Evolutionary conservation across 2,797 vertebrate genomes (phyloP).

Genomic region (Aldrovandia affinis): DNA sequence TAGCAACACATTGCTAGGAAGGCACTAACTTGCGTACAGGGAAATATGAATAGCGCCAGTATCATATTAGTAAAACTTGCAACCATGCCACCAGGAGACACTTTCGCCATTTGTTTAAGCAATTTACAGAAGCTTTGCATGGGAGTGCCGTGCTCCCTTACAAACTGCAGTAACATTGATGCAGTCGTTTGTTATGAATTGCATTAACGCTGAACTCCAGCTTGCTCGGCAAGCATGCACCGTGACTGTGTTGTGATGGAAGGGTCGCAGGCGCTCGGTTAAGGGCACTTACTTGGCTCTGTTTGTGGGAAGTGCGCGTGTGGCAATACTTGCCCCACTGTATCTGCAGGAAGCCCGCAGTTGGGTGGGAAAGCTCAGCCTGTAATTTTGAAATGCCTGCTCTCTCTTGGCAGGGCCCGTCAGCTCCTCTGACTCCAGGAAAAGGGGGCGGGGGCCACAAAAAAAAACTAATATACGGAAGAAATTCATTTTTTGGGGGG

Average conservation of each 20-base stretch:
- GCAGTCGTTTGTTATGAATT: neutral
- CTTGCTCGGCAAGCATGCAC: neutral
- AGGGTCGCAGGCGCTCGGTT: neutral
- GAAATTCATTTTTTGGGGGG: neutral
- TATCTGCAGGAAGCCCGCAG: slow-evolving; percentile 31
- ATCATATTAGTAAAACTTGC: slow-evolving; percentile 10
- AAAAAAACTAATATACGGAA: slow-evolving; percentile 16
- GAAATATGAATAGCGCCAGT: slow-evolving; percentile 12
- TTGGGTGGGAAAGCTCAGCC: slow-evolving; percentile 33
- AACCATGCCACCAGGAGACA: neutral
- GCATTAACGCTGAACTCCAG: neutral
- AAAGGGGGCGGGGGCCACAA: neutral
- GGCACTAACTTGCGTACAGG: neutral
- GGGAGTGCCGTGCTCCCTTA: neutral
- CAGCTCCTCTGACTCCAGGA: slow-evolving; percentile 5
- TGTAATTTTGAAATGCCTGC: slow-evolving; percentile 32
- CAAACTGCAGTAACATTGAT: neutral
- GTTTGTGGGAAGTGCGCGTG: slow-evolving; percentile 19
- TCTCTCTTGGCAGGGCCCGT: slow-evolving; percentile 11
- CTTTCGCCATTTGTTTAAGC: neutral
- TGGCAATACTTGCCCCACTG: slow-evolving; percentile 30
- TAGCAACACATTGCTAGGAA: neutral
- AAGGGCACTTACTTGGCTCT: slow-evolving; percentile 16
- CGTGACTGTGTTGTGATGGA: neutral
- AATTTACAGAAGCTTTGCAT: neutral